phyloP scores from a whole-genome alignment of 2,797 vertebrate species.

The Periophthalmus magnuspinnatus region DNA sequence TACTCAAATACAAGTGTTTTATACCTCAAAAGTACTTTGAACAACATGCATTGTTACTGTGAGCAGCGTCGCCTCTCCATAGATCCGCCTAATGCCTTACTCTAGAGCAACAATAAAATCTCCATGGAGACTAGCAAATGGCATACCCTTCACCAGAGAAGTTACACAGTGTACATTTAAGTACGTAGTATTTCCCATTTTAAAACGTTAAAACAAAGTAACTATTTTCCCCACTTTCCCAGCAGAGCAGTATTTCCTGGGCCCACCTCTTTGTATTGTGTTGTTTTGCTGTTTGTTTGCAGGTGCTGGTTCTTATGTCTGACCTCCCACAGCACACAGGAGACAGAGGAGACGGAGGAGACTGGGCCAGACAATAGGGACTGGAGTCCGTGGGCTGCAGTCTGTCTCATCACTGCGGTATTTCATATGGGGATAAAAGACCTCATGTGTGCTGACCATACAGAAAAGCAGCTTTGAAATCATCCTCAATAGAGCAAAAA shows the following conservation, averaged over 20 bases:
- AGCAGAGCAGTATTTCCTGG: slow-evolving; percentile 8
- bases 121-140: no score
- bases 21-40: no score
- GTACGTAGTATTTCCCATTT: no score
- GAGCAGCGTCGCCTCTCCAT: no score
- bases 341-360: slow-evolving; percentile 20
- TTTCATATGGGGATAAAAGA: slow-evolving; percentile 60
- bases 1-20: no score
- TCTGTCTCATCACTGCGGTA: slow-evolving; percentile 46
- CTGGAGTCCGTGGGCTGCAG: slow-evolving; percentile 45
- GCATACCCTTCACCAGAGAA: no score
- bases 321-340: slow-evolving; percentile 36
- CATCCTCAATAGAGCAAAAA: slow-evolving; percentile 59
- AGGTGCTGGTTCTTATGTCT: slow-evolving; percentile 8
- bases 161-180: no score
- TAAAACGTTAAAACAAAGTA: no score
- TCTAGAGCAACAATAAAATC: no score
- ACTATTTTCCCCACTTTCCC: not conserved
- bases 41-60: no score
- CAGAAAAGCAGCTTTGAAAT: slow-evolving; percentile 67
- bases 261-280: slow-evolving; percentile 25
- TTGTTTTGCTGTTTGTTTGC: slow-evolving; percentile 11
- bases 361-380: slow-evolving; percentile 50
- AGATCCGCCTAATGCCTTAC: no score
- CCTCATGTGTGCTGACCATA: slow-evolving; percentile 62